Base-by-base conservation (phyloP, 2,113 vertebrate species). In the Notarius quadriscutis region DNA sequence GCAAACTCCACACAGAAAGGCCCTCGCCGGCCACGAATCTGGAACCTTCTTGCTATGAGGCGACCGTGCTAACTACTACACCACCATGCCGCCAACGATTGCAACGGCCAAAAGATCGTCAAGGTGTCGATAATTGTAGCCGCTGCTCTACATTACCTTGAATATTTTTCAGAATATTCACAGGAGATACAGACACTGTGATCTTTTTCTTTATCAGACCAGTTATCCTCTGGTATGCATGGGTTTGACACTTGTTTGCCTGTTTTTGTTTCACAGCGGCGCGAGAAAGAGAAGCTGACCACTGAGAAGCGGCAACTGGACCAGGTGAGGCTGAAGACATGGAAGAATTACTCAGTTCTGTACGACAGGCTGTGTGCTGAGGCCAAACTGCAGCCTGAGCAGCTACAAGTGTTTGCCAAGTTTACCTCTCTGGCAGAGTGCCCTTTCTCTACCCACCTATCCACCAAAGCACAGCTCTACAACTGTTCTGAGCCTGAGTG, bases 331-430 rank as follows among this genome's bases (percentile, higher is more conserved):
- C 88, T 94, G 12, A 97, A 96, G 89, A 96, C 97, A 0, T 96
- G 95, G 90, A 96, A 97, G 93, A 98, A 95, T 90, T 94, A 99
- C 75, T 96, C 96, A 0, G 93, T 95, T 48, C 95, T 99, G 51
- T 98, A 97, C 89, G 96, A 98, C 90, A 95, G 95, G 87, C 96
- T 99, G 86, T 98, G 97, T 90, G 95, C 92, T 25, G 97, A 98
- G 88, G 98, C 97, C 9, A 95, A 95, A 10, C 94, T 99, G 71
- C 96, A 94, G 91, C 96, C 96, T 0, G 97, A 98, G 81, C 98
- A 99, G 91, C 96, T 99, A 85, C 97, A 98, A 86, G 96, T 98
- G 81, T 95, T 99, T 4, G 95, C 97, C 89, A 98, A 97, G 89
- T 98, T 97, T 86, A 96, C 96, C 1, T 94, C 97, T 50, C 93